phyloP scores from a whole-genome alignment of 2,113 vertebrate species.

The Aldabrachelys gigantea region DNA sequence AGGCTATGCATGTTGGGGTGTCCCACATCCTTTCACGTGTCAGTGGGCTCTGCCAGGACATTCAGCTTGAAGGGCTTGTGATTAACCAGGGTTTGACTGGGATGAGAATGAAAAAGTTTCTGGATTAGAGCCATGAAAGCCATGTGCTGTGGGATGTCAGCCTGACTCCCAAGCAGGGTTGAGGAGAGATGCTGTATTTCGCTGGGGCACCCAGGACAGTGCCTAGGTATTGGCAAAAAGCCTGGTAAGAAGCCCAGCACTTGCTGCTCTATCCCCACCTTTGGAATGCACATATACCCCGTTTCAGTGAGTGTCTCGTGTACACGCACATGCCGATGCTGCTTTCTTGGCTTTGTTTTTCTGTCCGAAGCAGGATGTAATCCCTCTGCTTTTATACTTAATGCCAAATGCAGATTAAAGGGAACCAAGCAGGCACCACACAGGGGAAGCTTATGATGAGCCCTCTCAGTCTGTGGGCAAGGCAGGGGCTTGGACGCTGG shows the following conservation, averaged over 20 bases:
- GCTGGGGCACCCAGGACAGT: not conserved
- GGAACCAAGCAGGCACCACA: not conserved
- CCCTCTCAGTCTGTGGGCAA: not conserved
- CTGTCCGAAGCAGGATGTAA: not conserved
- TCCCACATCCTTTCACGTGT: not conserved
- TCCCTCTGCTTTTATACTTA: not conserved
- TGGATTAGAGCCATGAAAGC: not conserved
- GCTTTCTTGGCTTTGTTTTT: not conserved
- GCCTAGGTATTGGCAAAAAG: not conserved
- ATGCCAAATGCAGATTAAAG: not conserved
- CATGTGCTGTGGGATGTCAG: not conserved
- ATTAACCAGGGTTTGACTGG: not conserved
- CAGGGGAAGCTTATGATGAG: not conserved
- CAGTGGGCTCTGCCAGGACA: not conserved
- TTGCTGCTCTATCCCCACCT: not conserved
- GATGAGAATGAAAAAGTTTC: not conserved
- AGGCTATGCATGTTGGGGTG: not conserved
- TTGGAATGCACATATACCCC: not conserved
- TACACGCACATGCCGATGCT: not conserved
- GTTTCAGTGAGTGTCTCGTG: not conserved
- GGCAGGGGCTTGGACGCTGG: not conserved
- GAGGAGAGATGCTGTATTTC: not conserved
- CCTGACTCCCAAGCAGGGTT: accelerated
- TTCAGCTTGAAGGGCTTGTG: not conserved
- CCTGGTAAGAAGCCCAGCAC: not conserved